A percentile compares a stretch with the other conserved stretches of the same genome.
These are phyloP conservation scores for Mesitornis unicolor DNA, from an alignment of 2,113 vertebrate genomes.

Conservation along the genomic window DNA sequence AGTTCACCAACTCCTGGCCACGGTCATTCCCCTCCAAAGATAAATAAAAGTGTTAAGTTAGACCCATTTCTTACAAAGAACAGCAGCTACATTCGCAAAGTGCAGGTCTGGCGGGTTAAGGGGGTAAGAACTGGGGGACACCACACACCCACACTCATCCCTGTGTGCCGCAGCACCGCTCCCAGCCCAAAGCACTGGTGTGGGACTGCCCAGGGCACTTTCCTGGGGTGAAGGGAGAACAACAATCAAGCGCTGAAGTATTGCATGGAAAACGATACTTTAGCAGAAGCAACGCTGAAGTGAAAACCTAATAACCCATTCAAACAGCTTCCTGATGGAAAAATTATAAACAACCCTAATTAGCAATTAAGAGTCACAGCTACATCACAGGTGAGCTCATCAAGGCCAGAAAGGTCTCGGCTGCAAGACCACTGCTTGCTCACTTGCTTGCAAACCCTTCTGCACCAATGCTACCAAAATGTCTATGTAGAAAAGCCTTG, in stretches of 20 bases:
- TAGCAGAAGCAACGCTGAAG: background rate
- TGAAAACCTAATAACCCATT: background rate
- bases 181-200: rapidly evolving
- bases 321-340: background rate
- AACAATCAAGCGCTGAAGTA: background rate
- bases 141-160: background rate
- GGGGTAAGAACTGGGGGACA: background rate
- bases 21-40: background rate
- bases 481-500: rapidly evolving
- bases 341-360: background rate
- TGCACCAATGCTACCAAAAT: background rate
- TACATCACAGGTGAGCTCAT: background rate
- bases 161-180: background rate
- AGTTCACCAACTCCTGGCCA: background rate
- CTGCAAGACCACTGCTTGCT: background rate
- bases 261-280: background rate
- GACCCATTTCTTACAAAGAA: background rate
- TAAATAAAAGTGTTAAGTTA: background rate
- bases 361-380: background rate
- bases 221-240: background rate
- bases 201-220: background rate
- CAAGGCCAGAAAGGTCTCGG: background rate
- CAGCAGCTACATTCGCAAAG: background rate
- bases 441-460: background rate
- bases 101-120: background rate